Evolutionary conservation across 2,113 vertebrate species (phyloP).

Genomic region (Mormyrus lacerda): DNA sequence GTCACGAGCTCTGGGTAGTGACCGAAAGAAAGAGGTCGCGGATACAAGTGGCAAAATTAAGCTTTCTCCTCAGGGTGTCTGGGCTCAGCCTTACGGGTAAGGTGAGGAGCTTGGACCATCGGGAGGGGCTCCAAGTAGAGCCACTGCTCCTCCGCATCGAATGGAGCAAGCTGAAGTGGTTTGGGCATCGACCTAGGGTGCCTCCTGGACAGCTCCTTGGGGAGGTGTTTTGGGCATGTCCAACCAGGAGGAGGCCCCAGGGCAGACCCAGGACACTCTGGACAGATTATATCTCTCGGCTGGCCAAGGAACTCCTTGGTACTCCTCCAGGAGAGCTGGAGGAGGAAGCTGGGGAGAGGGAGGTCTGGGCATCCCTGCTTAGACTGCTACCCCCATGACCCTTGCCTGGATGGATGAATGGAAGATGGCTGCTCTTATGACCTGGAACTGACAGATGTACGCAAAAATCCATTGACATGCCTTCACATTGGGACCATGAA

Average conservation of each 20-base stretch:
- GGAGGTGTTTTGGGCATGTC: neutral
- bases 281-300: neutral
- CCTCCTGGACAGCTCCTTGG: too few species aligned
- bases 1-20: too few species aligned
- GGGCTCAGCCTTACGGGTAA: too few species aligned
- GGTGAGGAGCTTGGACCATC: too few species aligned
- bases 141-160: too few species aligned
- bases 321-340: neutral
- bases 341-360: too few species aligned
- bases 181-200: too few species aligned
- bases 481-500: neutral
- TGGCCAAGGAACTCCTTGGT: neutral
- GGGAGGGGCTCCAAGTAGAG: too few species aligned
- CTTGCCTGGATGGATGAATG: neutral
- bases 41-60: too few species aligned
- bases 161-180: too few species aligned
- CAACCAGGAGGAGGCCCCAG: neutral
- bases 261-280: neutral
- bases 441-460: neutral
- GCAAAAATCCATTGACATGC: neutral
- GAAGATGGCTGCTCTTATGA: neutral
- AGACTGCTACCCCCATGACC: neutral
- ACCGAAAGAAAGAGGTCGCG: too few species aligned
- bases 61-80: too few species aligned
- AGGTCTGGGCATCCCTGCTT: neutral